phyloP scores from a whole-genome alignment of 1,140 invertebrate genomes.

The Drosophila ironensis region DNA sequence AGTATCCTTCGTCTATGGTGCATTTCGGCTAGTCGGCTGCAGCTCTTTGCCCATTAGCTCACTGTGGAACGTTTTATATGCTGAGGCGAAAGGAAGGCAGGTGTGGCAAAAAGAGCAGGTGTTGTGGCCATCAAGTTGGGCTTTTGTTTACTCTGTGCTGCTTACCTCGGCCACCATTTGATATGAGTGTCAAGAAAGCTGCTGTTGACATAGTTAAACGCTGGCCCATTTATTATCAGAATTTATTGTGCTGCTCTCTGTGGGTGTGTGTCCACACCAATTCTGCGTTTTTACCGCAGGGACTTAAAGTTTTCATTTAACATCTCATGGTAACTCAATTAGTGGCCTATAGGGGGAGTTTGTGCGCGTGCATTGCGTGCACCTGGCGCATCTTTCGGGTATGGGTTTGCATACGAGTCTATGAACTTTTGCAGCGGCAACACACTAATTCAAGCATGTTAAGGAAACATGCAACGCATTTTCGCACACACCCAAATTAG shows the following conservation, averaged over 20 bases:
- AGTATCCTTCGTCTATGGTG: slow-evolving; percentile 20
- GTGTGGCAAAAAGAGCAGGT: slow-evolving; percentile 9
- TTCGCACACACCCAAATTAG: slow-evolving; percentile 77
- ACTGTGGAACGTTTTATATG: slow-evolving; percentile 64
- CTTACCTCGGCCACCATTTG: slow-evolving; percentile 16
- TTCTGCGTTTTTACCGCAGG: slow-evolving; percentile 34
- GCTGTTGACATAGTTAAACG: slow-evolving; percentile 73
- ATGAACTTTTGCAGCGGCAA: slow-evolving; percentile 41
- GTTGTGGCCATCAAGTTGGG: slow-evolving; percentile 12
- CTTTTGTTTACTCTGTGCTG: slow-evolving; percentile 12
- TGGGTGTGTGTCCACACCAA: slow-evolving; percentile 23
- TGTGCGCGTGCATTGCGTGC: too few relatives aligned
- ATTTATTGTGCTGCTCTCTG: slow-evolving; percentile 54
- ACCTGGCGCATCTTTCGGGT: slow-evolving; percentile 26
- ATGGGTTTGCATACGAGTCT: slow-evolving; percentile 38
- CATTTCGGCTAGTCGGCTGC: slow-evolving; percentile 55
- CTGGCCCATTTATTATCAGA: slow-evolving; percentile 60
- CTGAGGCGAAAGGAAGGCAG: slow-evolving; percentile 1
- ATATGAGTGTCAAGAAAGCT: slow-evolving; percentile 26
- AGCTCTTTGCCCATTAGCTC: slow-evolving; percentile 69
- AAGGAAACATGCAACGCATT: slow-evolving; percentile 66
- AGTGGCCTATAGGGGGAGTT: too few relatives aligned
- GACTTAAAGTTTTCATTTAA: slow-evolving; percentile 38
- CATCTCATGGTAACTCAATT: slow-evolving; percentile 72
- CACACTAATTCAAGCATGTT: slow-evolving; percentile 24